Evolutionary conservation across 2,113 vertebrate genomes (phyloP), one percentile per base, ranked within the genome.

Genomic region (Amphiprion percula): DNA sequence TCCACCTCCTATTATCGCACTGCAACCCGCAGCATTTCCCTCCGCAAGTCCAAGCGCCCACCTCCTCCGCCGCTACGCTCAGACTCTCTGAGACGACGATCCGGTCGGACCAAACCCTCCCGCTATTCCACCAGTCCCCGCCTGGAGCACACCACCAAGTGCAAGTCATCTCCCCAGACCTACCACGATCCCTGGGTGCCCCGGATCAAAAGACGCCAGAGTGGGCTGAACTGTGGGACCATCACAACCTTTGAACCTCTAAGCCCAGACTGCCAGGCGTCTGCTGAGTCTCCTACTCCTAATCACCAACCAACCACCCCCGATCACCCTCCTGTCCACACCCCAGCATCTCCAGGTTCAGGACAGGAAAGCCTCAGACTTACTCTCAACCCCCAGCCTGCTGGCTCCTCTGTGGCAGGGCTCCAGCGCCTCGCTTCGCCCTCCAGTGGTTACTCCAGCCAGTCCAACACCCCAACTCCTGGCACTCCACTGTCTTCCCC

Each of bases 401-500:
- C 62, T 3, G 33, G 76, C 30, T 26, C 89, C 1, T 96, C 95
- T 88, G 94, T 0, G 93, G 96, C 83, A 0, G 96, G 95, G 68
- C 79, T 95, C 3, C 95, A 95, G 59, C 91, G 95, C 73, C 94
- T 97, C 30, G 95, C 96, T 0, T 97, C 97, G 0, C 96, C 97
- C 0, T 98, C 97, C 0, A 97, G 96, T 55, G 97, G 97, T 10
- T 98, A 97, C 92, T 97, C 97, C 84, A 99, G 96, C 91, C 97
- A 98, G 89, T 98, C 97, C 0, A 97, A 96, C 73, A 98, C 96
- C 0, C 97, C 96, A 28, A 96, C 95, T 2, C 93, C 95, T 0
- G 94, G 97, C 60, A 98, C 96, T 24, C 96, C 96, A 0, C 93
- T 97, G 84, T 95, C 96, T 61, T 95, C 95, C 10, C 86, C 95